Evolutionary conservation across 23 tunicate genomes (phyloP), one percentile per base, ranked within the genome.

Genomic region (Trididemnum clinides): DNA sequence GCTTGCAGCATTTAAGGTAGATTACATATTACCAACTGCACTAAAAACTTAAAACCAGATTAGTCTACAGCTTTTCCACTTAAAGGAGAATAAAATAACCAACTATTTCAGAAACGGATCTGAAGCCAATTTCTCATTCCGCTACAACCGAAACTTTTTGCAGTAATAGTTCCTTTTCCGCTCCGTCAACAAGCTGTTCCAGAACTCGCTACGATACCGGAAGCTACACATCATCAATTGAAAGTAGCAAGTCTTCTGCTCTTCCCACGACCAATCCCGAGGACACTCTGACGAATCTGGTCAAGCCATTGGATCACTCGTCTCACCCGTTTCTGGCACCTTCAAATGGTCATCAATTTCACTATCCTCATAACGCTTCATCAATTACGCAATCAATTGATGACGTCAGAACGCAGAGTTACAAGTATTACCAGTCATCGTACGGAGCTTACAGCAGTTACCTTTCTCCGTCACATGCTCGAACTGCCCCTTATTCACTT

Each of bases 391-490:
- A 80, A 77, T 49, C 92, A 20, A 84, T 88, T 62, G 92, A 92
- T 80, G 97, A 92, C 86, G 82, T 72, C 39, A 84, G 97, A 72
- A 72, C 90, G 15, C 64, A 34, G 18, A 73, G 85, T n/a, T 92
- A 88, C 64, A 92, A 92, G 57, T 92, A 88, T 34, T 88, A 89
- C 19, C 91, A 92, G 39, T 83, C 97, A 44, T 78, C 87, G 21
- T 64, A 66, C 44, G 85, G 82, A 10, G 83, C 85, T 21, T 92
- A 92, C 63, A 85, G 92, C 5, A 77, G 85, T 6, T 92, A 92
- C 64, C 62, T 87, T 33, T 65, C 91, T 1, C 50, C 92, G 5
- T 15, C 83, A n/a, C 97, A 92, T 32, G 34, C 87, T 18, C 65
- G 97, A 33, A 80, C 82, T 18, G 50, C 89, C 3, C 97, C 97